Conservation (phyloP, 2,888 invertebrate genomes). For the Amiota minor region DNA sequence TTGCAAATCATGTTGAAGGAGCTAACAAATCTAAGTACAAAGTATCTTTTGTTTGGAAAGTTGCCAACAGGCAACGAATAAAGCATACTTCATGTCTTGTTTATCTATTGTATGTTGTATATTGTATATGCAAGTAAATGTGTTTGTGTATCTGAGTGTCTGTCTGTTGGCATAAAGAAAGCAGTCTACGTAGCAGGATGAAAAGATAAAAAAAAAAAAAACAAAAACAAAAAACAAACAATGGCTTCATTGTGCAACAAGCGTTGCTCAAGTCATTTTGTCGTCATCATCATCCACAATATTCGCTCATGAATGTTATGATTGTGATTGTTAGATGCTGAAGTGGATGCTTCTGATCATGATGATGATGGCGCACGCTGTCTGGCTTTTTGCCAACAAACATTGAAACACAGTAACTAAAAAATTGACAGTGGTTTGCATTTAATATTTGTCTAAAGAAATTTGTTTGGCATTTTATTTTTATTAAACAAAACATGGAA, state of each 20-base stretch:
- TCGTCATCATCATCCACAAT: conserved; percentile 24
- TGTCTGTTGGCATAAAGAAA: conserved; percentile 45
- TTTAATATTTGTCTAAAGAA: too few relatives aligned
- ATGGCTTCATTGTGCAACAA: conserved; percentile 60
- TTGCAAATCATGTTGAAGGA: too few relatives aligned
- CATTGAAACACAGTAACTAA: too few relatives aligned
- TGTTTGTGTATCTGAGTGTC: too few relatives aligned
- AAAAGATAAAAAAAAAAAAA: conserved; percentile 55
- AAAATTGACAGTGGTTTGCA: too few relatives aligned
- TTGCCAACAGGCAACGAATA: conserved; percentile 2
- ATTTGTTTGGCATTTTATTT: too few relatives aligned
- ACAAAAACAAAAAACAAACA: conserved; percentile 45
- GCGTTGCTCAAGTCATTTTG: conserved; percentile 14
- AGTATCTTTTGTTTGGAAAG: neutral
- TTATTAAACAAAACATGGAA: too few relatives aligned
- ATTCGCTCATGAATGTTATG: conserved; percentile 23
- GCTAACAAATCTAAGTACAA: too few relatives aligned
- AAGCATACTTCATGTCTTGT: neutral
- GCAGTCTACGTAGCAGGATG: conserved; percentile 63
- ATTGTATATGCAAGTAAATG: neutral
- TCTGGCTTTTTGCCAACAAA: conserved; percentile 62
- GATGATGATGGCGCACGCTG: conserved; percentile 34
- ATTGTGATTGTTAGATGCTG: conserved; percentile 33
- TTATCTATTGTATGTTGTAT: conserved; percentile 1
- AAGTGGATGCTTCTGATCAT: conserved; percentile 27